Conservation (phyloP, 1,140 invertebrate genomes). For the Achroia grisella region DNA sequence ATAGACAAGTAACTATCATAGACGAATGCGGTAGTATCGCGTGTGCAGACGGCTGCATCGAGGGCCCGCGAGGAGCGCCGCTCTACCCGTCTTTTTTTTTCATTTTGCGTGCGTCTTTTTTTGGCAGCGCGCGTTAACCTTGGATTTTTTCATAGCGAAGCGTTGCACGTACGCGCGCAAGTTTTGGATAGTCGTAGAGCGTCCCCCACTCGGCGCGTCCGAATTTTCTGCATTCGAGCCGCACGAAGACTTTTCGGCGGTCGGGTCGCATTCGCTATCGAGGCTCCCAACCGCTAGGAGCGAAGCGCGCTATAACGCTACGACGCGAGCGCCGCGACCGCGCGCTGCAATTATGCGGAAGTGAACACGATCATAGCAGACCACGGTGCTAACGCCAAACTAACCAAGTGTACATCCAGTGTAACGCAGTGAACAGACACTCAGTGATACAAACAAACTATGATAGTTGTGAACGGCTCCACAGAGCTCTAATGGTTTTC, state of each 20-base stretch:
- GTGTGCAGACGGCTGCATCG: slow-evolving; percentile 63
- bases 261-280: slow-evolving; percentile 67
- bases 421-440: slow-evolving; percentile 54
- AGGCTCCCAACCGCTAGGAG: slow-evolving; percentile 57
- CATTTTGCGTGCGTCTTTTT: slow-evolving; percentile 70
- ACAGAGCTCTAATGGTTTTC: slow-evolving; percentile 52
- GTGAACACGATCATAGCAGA: slow-evolving; percentile 45
- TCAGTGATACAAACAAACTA: slow-evolving; percentile 67
- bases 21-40: slow-evolving; percentile 13
- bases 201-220: slow-evolving; percentile 68
- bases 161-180: slow-evolving; percentile 66
- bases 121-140: slow-evolving; percentile 70
- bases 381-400: slow-evolving; percentile 36
- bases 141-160: slow-evolving; percentile 71
- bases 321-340: slow-evolving; percentile 26
- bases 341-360: slow-evolving; percentile 64
- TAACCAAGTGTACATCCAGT: slow-evolving; percentile 49
- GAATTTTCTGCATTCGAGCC: slow-evolving; percentile 71
- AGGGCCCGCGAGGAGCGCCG: slow-evolving; percentile 57
- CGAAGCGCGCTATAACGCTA: slow-evolving; percentile 30
- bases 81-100: slow-evolving; percentile 68
- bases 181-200: slow-evolving; percentile 70
- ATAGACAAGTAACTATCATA: slow-evolving; percentile 3
- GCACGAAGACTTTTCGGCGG: slow-evolving; percentile 66
- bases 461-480: slow-evolving; percentile 59